A percentile compares a stretch with the other conserved stretches of the same genome.
phyloP scores from a whole-genome alignment of 1,140 invertebrate genomes.

The Thalassaphorura encarpata region DNA sequence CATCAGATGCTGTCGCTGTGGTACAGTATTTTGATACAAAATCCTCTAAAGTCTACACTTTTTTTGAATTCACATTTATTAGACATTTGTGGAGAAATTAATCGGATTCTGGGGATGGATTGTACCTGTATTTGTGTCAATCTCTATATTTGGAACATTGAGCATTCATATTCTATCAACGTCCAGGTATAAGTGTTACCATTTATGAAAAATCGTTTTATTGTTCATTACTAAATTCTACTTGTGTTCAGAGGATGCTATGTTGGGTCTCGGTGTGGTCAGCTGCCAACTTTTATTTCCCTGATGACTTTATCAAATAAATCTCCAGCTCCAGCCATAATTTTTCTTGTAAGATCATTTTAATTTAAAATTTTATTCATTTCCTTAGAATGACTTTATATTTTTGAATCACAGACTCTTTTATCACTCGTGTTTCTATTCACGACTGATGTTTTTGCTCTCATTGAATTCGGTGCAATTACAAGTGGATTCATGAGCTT shows the following conservation, averaged over 20 bases:
- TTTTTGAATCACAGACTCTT: slow-evolving; percentile 28
- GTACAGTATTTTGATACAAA: slow-evolving; percentile 42
- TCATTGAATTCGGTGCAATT: slow-evolving; percentile 78
- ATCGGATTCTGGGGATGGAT: slow-evolving; percentile 71
- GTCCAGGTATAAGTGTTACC: slow-evolving; percentile 50
- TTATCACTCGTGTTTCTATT: slow-evolving; percentile 49
- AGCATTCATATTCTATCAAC: slow-evolving; percentile 83
- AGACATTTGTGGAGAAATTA: slow-evolving; percentile 72
- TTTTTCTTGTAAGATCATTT: background rate
- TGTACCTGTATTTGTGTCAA: slow-evolving; percentile 76
- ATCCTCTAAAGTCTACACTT: background rate
- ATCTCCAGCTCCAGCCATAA: background rate
- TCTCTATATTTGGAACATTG: slow-evolving; percentile 74
- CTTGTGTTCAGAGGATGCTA: background rate
- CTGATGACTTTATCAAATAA: background rate
- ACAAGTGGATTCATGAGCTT: slow-evolving; percentile 82
- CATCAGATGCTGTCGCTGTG: slow-evolving; percentile 82
- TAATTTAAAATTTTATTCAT: background rate
- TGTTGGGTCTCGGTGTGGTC: no score
- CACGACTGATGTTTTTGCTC: slow-evolving; percentile 83
- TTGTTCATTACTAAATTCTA: background rate
- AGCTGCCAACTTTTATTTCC: no score
- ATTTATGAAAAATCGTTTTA: background rate
- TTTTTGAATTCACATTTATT: slow-evolving; percentile 19
- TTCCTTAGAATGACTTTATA: slow-evolving; percentile 36